Percentiles rank a stretch among this genome's conserved stretches.
These are phyloP conservation scores for Drosophila algonquin DNA, from an alignment of 2,888 invertebrate species.

Conservation along the genomic window DNA sequence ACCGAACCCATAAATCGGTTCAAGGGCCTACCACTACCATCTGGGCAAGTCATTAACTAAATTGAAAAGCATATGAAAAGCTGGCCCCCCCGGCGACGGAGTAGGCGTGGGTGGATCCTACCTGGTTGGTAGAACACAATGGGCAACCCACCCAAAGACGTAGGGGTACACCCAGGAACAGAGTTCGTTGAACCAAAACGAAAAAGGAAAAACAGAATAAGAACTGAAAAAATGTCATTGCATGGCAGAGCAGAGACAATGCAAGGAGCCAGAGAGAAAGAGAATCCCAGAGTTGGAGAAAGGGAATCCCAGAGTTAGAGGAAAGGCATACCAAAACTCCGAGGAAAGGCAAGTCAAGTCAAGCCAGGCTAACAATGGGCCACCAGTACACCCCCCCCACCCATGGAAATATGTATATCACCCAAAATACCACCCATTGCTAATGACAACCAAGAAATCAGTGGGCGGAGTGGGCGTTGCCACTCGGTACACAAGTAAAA, in stretches of 20 bases:
- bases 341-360: neutral
- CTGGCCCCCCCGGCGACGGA: slow-evolving; percentile 10
- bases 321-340: neutral
- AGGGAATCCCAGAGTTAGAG: slow-evolving; percentile 4
- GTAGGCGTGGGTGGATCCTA: slow-evolving; percentile 15
- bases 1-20: slow-evolving; percentile 21
- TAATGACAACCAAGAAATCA: slow-evolving; percentile 59
- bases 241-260: slow-evolving; percentile 24
- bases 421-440: slow-evolving; percentile 55
- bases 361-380: neutral
- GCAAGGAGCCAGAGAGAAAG: slow-evolving; percentile 5
- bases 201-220: slow-evolving; percentile 30
- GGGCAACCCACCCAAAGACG: slow-evolving; percentile 17
- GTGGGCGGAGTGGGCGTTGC: neutral
- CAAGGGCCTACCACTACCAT: slow-evolving; percentile 18
- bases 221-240: slow-evolving; percentile 33
- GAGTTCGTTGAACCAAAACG: slow-evolving; percentile 71
- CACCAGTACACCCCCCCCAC: neutral
- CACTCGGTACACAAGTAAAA: neutral
- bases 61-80: slow-evolving; percentile 69
- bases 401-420: neutral
- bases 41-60: slow-evolving; percentile 68
- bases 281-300: slow-evolving; percentile 1
- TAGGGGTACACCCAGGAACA: slow-evolving; percentile 38
- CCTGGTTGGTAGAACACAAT: slow-evolving; percentile 34